These are phyloP conservation scores for Okamejei kenojei DNA, from an alignment of 2,797 vertebrate genomes.

Conservation along the genomic window DNA sequence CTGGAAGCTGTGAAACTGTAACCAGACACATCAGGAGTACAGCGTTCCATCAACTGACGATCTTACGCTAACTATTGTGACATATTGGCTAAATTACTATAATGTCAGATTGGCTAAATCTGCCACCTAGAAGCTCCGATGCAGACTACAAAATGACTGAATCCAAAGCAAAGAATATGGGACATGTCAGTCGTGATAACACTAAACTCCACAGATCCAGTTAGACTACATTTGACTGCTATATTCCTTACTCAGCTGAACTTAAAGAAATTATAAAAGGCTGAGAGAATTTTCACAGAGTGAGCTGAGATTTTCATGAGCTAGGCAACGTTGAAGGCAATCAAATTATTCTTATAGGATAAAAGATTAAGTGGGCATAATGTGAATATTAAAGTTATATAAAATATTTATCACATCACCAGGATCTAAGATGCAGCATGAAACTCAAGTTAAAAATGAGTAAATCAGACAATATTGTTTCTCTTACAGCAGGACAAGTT, in stretches of 20 bases:
- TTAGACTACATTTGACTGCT: background rate
- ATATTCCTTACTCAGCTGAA: background rate
- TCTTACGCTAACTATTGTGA: background rate
- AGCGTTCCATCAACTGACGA: too few species aligned
- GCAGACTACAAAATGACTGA: background rate
- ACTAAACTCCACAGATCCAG: background rate
- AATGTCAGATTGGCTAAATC: background rate
- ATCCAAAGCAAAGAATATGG: background rate
- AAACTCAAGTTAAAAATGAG: background rate
- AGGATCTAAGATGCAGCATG: background rate
- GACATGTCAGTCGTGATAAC: background rate
- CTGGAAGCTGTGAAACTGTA: too few species aligned
- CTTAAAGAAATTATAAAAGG: background rate
- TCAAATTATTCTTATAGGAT: background rate
- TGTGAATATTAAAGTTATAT: background rate
- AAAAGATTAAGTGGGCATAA: background rate
- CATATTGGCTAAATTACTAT: background rate
- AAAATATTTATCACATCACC: background rate
- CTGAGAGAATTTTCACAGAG: background rate
- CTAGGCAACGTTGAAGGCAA: background rate
- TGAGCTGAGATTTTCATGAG: background rate
- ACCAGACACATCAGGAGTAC: too few species aligned
- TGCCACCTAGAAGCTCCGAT: background rate
- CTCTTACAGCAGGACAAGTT: background rate
- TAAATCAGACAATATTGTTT: background rate